Conservation (phyloP, 37 sponge, comb jelly and placozoan species). For the Mnemiopsis leidyi region DNA sequence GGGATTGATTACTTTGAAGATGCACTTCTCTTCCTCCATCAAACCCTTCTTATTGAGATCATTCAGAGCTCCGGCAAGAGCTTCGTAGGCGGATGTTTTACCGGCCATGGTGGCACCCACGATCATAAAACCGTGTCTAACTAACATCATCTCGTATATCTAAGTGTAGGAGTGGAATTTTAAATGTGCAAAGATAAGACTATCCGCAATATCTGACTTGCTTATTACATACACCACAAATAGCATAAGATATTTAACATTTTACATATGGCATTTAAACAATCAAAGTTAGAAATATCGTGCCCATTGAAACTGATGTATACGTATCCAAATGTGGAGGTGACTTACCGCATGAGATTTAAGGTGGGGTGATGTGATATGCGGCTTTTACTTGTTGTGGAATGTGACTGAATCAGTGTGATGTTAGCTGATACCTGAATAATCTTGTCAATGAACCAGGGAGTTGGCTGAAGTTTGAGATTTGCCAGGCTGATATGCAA, state of each 20-base stretch:
- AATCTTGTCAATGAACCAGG: conserved; percentile 97
- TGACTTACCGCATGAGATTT: no score
- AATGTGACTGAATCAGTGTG: no score
- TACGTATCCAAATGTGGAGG: no score
- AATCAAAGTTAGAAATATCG: no score
- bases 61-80: conserved; percentile 83
- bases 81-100: conserved; percentile 91
- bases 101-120: conserved; percentile 97
- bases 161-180: conserved; percentile 60
- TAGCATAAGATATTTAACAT: no score
- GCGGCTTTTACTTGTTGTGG: no score
- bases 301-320: no score
- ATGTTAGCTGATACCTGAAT: conserved; percentile 85
- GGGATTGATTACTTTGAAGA: conserved; percentile 78
- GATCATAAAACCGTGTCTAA: conserved; percentile 98
- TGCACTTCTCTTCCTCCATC: conserved; percentile 87
- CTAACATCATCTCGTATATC: conserved; percentile 99
- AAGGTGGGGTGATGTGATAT: no score
- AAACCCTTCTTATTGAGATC: conserved; percentile 86
- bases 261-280: no score
- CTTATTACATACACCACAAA: no score
- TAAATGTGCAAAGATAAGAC: no score
- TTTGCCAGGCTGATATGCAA: conserved; percentile 77
- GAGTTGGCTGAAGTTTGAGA: conserved; percentile 84
- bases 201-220: no score